Conservation (phyloP, 2,888 invertebrate genomes). For the Tenthredo notha region DNA sequence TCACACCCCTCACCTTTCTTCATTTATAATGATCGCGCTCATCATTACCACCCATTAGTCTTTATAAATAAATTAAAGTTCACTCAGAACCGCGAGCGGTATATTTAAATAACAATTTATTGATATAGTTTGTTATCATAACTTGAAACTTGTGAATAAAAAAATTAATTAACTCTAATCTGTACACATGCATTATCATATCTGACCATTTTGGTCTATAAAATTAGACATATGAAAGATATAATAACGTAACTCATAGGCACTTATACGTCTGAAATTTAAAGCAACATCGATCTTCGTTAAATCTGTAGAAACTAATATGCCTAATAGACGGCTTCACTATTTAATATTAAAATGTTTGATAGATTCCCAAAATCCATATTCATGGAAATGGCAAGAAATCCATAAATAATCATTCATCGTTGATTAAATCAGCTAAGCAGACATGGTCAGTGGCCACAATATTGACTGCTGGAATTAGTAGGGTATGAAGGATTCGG, state of each 20-base stretch:
- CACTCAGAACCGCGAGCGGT: not conserved
- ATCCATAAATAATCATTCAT: conserved; percentile 72
- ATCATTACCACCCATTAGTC: not conserved
- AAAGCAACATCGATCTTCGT: conserved; percentile 24
- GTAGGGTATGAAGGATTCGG: not conserved
- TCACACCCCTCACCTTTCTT: conserved; percentile 19
- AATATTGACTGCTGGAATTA: conserved; percentile 13
- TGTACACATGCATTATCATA: not conserved
- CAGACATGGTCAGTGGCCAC: conserved; percentile 26
- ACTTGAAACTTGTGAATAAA: not conserved
- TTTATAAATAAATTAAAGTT: conserved; percentile 24
- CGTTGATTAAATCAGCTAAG: conserved; percentile 46
- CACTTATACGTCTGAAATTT: not conserved
- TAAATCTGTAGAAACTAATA: conserved; percentile 4
- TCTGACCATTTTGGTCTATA: not conserved
- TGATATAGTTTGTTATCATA: not conserved
- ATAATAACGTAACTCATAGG: not conserved
- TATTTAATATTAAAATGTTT: conserved; percentile 63
- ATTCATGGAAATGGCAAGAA: conserved; percentile 62
- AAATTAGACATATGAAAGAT: not conserved
- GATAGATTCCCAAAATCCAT: conserved; percentile 67
- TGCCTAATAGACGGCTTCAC: not conserved
- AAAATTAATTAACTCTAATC: conserved; percentile 12
- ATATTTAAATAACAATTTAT: conserved; percentile 1
- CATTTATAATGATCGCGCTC: not conserved